Conservation (phyloP, 2,113 vertebrate genomes). For the Antigone vipio region DNA sequence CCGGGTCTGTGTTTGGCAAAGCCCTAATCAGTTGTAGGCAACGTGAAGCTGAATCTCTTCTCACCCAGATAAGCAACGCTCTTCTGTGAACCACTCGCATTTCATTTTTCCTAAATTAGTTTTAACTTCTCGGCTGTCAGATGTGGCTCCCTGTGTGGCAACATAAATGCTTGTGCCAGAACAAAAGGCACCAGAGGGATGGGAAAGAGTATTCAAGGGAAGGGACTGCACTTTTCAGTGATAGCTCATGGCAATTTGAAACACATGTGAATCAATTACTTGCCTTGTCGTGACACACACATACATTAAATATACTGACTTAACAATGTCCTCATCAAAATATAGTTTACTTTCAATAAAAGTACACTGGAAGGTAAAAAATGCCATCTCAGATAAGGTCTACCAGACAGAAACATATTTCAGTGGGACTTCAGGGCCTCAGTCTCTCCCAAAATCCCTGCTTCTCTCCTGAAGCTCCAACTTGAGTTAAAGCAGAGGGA, state of each 20-base stretch:
- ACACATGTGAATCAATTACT: background rate
- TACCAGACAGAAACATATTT: background rate
- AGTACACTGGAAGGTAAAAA: background rate
- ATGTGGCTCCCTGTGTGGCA: background rate
- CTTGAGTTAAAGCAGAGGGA: background rate
- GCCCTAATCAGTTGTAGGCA: background rate
- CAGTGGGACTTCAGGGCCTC: background rate
- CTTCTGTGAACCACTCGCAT: background rate
- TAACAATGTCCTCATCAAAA: background rate
- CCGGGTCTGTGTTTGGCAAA: background rate
- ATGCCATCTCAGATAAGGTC: background rate
- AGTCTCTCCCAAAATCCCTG: background rate
- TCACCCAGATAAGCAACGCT: background rate
- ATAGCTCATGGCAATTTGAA: background rate
- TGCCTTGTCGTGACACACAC: background rate
- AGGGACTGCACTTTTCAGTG: background rate
- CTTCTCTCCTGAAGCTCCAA: background rate
- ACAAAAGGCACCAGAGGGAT: background rate
- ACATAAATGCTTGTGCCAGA: background rate
- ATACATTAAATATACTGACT: background rate
- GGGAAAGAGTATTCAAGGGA: background rate
- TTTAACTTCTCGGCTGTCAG: conserved; percentile 3
- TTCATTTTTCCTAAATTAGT: background rate
- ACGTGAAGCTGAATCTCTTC: background rate
- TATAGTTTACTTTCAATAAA: background rate